phyloP scores from a whole-genome alignment of 2,797 vertebrate species.

The Kryptolebias ocellatus region DNA sequence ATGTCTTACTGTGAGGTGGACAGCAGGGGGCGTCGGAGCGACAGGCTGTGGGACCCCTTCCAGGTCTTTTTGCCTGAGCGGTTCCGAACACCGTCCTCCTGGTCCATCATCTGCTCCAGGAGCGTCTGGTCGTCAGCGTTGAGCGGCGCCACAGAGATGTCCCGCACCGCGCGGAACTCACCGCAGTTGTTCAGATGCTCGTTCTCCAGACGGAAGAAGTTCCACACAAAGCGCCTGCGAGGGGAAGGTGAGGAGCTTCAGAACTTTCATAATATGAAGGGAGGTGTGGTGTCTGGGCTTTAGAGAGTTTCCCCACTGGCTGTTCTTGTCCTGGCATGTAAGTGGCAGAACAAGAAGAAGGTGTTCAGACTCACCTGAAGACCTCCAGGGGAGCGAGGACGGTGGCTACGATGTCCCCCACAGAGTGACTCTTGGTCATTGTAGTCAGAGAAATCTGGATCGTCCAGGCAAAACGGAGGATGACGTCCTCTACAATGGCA shows the following conservation, averaged over 20 bases:
- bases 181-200: conserved; percentile 98
- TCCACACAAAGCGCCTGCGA: conserved; percentile 95
- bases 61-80: conserved; percentile 92
- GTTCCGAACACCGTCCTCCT: conserved; percentile 94
- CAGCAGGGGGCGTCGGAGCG: conserved; percentile 89
- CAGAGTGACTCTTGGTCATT: conserved; percentile 81
- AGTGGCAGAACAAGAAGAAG: background rate
- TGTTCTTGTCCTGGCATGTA: background rate
- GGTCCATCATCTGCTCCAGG: conserved; percentile 99
- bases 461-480: conserved; percentile 97
- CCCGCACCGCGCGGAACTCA: conserved; percentile 94
- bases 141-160: conserved; percentile 96
- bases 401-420: conserved; percentile 89
- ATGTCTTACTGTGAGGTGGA: conserved; percentile 87
- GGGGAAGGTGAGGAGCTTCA: background rate
- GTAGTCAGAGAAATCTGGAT: conserved; percentile 91
- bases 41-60: conserved; percentile 93
- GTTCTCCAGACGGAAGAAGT: conserved; percentile 98
- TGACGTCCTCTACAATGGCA: conserved; percentile 94
- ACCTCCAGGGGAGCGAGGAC: conserved; percentile 95
- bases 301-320: too few relatives aligned
- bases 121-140: conserved; percentile 97
- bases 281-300: background rate
- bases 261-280: too few relatives aligned
- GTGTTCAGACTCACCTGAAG: conserved; percentile 87